phyloP scores from a whole-genome alignment of 2,113 vertebrate genomes.

The Ornithorhynchus anatinus region DNA sequence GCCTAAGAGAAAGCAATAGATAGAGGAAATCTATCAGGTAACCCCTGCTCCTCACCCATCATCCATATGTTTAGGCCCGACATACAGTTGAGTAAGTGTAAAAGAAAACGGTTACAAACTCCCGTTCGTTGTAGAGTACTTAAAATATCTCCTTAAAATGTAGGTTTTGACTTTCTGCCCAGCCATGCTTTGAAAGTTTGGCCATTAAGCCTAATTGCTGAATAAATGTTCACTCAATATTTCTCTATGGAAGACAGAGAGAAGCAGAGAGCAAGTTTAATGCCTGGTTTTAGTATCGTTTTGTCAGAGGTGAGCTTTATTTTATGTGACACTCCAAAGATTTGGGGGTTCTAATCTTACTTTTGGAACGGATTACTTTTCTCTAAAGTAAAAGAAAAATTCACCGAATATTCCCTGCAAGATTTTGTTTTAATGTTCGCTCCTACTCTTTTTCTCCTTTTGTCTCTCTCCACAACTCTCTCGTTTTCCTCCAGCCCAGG shows the following conservation, averaged over 20 bases:
- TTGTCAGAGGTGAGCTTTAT: conserved; percentile 16
- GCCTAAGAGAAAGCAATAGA: background rate
- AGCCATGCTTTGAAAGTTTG: conserved; percentile 55
- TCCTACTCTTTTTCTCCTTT: too few species aligned
- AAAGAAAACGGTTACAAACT: conserved; percentile 36
- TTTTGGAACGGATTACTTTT: background rate
- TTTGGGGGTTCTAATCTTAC: conserved; percentile 21
- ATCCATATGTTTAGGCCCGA: conserved; percentile 31
- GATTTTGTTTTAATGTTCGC: too few species aligned
- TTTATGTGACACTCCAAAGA: conserved; percentile 1
- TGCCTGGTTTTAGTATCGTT: conserved; percentile 8
- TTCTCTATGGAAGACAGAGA: conserved; percentile 45
- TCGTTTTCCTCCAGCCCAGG: too few species aligned
- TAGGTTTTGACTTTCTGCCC: conserved; percentile 74
- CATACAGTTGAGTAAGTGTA: conserved; percentile 14
- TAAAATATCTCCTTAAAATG: conserved; percentile 65
- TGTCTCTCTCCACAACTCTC: too few species aligned
- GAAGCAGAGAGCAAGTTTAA: conserved; percentile 11
- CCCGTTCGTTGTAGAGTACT: conserved; percentile 54
- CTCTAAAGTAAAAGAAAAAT: background rate
- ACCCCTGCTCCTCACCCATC: conserved; percentile 13
- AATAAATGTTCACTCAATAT: conserved; percentile 54
- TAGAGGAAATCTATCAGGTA: background rate
- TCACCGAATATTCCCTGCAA: too few species aligned
- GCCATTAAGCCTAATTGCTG: conserved; percentile 63